Conservation (phyloP, 2,113 vertebrate species). For the Vidua macroura region DNA sequence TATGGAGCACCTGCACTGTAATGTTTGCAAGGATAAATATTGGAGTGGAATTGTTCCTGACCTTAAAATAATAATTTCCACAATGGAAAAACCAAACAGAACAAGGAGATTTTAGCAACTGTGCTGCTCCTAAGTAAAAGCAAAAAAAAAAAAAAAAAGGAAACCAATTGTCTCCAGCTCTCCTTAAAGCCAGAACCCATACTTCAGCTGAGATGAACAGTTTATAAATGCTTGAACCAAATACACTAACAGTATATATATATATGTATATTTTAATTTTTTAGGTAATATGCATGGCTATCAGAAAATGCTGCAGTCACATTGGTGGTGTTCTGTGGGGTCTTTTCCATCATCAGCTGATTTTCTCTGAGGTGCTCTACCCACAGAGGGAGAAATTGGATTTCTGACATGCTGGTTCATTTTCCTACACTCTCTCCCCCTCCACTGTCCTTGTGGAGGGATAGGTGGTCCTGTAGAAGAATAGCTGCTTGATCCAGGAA, state of each 20-base stretch:
- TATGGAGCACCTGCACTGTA: background rate
- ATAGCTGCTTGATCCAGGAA: background rate
- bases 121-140: background rate
- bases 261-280: background rate
- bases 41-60: background rate
- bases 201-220: background rate
- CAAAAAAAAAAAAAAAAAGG: background rate
- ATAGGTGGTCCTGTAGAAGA: background rate
- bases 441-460: background rate
- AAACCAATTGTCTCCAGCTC: background rate
- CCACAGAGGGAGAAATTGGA: background rate
- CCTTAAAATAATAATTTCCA: background rate
- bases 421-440: background rate
- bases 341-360: background rate
- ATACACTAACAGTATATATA: background rate
- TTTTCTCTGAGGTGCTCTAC: background rate
- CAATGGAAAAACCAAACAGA: background rate
- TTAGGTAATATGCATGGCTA: background rate
- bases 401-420: background rate
- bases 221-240: background rate
- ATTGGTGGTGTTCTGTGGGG: background rate
- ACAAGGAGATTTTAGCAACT: background rate
- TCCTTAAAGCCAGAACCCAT: slow-evolving; percentile 40
- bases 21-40: background rate
- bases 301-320: background rate